phyloP scores from a whole-genome alignment of 1,140 invertebrate genomes.

The Hyles vespertilio region DNA sequence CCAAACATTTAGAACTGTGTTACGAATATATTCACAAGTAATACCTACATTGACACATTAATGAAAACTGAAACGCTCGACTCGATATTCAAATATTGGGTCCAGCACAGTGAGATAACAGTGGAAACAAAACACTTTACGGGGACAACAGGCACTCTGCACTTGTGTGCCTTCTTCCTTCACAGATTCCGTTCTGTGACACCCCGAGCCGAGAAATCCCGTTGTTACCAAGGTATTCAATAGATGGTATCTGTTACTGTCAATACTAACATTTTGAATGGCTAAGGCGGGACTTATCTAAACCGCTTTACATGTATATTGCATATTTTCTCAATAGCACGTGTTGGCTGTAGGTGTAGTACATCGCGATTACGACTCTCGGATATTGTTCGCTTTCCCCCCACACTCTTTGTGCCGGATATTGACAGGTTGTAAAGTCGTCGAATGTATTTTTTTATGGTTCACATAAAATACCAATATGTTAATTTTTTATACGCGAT shows the following conservation, averaged over 20 bases:
- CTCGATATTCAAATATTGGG: slow-evolving; percentile 45
- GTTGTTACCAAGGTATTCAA: slow-evolving; percentile 26
- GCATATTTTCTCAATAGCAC: slow-evolving; percentile 10
- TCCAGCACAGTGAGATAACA: slow-evolving; percentile 42
- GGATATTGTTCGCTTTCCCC: slow-evolving; percentile 8
- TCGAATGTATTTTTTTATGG: slow-evolving; percentile 4
- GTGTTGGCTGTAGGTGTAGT: slow-evolving; percentile 3
- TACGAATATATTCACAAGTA: too few relatives aligned
- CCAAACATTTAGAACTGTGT: too few relatives aligned
- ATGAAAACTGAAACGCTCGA: slow-evolving; percentile 31
- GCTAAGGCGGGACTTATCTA: slow-evolving; percentile 21
- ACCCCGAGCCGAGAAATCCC: slow-evolving; percentile 23
- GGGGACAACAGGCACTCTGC: slow-evolving; percentile 17
- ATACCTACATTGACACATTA: slow-evolving; percentile 2
- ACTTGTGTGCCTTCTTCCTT: not conserved
- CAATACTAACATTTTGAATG: slow-evolving; percentile 23
- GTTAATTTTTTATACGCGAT: too few relatives aligned
- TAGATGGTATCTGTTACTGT: slow-evolving; percentile 25
- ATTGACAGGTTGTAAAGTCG: slow-evolving; percentile 27
- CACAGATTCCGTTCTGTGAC: slow-evolving; percentile 13
- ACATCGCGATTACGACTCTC: not conserved
- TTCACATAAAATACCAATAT: too few relatives aligned
- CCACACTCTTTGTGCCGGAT: slow-evolving; percentile 3
- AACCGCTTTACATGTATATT: slow-evolving; percentile 22
- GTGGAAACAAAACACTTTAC: slow-evolving; percentile 41